Conservation (phyloP, 2,113 vertebrate genomes). For the Dipodomys merriami region DNA sequence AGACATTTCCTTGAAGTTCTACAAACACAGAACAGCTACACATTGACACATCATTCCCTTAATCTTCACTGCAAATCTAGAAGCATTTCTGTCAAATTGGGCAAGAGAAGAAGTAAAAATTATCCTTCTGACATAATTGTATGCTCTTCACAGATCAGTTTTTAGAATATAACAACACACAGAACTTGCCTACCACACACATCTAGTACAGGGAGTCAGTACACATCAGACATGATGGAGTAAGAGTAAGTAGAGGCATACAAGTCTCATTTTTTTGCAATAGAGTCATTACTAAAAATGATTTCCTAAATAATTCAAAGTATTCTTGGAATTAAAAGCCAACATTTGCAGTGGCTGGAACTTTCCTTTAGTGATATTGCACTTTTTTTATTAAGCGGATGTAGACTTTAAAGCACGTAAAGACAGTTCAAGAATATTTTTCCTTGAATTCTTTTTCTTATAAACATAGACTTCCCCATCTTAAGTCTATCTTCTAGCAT, state of each 20-base stretch:
- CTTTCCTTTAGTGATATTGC: not conserved
- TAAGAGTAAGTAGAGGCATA: not conserved
- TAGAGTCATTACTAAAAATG: not conserved
- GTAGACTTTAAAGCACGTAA: constrained; percentile 15
- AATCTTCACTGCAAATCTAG: not conserved
- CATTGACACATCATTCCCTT: not conserved
- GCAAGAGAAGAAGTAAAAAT: not conserved
- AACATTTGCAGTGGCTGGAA: not conserved
- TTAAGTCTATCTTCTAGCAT: not conserved
- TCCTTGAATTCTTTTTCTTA: not conserved
- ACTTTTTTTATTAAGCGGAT: not conserved
- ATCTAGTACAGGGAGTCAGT: no score
- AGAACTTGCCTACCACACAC: not conserved
- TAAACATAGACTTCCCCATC: not conserved
- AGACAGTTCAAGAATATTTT: not conserved
- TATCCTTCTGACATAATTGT: not conserved
- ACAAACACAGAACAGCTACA: not conserved
- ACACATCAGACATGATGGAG: no score
- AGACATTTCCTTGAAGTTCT: not conserved
- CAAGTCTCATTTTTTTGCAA: not conserved
- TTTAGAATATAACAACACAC: not conserved
- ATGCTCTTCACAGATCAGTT: not conserved
- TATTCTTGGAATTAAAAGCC: not conserved
- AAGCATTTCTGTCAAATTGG: not conserved
- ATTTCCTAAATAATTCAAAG: not conserved